Evolutionary conservation across 2,113 vertebrate genomes (phyloP), one percentile per base, ranked within the genome.

Genomic region (Dolichotis patagonum): DNA sequence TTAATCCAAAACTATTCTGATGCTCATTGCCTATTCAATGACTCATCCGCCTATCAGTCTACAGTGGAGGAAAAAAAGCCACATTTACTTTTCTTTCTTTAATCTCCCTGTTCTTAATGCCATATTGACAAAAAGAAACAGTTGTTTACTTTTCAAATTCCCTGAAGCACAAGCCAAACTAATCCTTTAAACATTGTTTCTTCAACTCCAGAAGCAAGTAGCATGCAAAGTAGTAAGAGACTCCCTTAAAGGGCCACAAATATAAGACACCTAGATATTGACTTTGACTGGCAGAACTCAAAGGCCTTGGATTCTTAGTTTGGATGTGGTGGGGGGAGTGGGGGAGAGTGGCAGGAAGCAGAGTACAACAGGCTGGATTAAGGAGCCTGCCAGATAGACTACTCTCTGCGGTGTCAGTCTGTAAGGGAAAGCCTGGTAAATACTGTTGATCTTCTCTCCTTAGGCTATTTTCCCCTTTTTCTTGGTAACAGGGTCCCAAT

Each of bases 81-180:
- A 96, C 96, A 97, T 98, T 98, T 98, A 96, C 96, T 98, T 98
- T 98, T 96, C 98, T 97, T 98, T 97, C 98, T 98, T 98, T 99
- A 98, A 98, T 99, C 98, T 98, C 95, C 67, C 35, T 1, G 65
- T 98, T 98, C 97, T 98, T 99, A 99, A 98, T 98, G 98, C 98
- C 98, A 98, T 98, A 98, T 98, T 98, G 98, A 99, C 98, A 98
- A 97, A 98, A 98, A 98, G 98, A 99, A 99, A 98, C 98, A 98
- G 97, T 98, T 99, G 98, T 99, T 99, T 99, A 98, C 98, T 97
- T 98, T 98, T 97, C 95, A 96, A 98, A 98, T 81, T 98, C 98
- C 99, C 98, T 94, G 94, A 98, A 98, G 98, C 98, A 97, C 93
- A 97, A 98, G 97, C 98, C 97, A 99, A 98, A 99, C 98, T 98